These are phyloP conservation scores for Dunckerocampus dactyliophorus DNA, from an alignment of 2,113 vertebrate species.

Conservation along the genomic window DNA sequence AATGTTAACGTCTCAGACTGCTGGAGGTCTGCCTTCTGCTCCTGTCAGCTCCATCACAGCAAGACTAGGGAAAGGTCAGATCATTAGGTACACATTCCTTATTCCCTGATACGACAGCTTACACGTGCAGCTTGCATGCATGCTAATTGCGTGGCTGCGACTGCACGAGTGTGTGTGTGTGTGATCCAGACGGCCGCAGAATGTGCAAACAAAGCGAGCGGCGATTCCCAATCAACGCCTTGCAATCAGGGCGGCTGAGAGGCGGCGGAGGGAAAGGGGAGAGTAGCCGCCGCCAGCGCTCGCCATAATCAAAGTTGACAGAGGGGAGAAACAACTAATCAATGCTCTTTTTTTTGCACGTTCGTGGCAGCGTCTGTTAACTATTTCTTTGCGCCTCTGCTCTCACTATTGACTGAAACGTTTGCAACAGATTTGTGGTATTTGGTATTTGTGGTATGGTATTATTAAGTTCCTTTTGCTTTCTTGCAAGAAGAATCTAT, in stretches of 20 bases:
- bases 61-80: background rate
- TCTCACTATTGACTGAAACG: background rate
- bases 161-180: background rate
- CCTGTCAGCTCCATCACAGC: background rate
- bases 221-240: constrained; percentile 73
- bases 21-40: background rate
- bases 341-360: constrained; percentile 33
- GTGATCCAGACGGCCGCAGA: constrained; percentile 58
- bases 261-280: constrained; percentile 19
- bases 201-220: constrained; percentile 65
- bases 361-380: constrained; percentile 30
- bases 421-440: background rate
- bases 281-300: constrained; percentile 43
- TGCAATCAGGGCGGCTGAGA: constrained; percentile 47
- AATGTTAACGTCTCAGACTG: background rate
- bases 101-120: no score
- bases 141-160: background rate
- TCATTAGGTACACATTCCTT: background rate
- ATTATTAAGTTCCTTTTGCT: no score
- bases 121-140: no score
- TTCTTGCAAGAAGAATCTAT: no score
- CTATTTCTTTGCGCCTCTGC: background rate
- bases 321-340: constrained; percentile 62
- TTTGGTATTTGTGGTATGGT: no score
- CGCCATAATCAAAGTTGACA: constrained; percentile 65